A percentile compares a stretch with the other conserved stretches of the same genome.
phyloP scores from a whole-genome alignment of 2,113 vertebrate species.

The Alethe castanea region DNA sequence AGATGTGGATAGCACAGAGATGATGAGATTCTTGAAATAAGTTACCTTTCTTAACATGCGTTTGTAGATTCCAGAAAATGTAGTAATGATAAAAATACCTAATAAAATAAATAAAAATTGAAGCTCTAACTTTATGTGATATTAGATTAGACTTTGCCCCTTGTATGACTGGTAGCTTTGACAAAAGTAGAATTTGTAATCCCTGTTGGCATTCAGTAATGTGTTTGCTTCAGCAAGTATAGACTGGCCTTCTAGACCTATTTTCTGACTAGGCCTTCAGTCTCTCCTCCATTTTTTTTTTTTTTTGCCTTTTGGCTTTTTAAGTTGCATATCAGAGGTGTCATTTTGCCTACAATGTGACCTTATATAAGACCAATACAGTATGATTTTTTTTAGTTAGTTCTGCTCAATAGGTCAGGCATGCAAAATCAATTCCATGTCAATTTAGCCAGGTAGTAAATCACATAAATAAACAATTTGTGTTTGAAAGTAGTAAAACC shows the following conservation, averaged over 20 bases:
- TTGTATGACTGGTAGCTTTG: not conserved
- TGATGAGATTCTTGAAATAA: not conserved
- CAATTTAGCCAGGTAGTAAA: slow-evolving; percentile 5
- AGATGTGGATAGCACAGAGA: not conserved
- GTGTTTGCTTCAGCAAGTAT: not conserved
- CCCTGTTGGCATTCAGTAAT: not conserved
- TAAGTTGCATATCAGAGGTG: not conserved
- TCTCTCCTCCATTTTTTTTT: not conserved
- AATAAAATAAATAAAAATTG: not conserved
- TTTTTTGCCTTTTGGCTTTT: not conserved
- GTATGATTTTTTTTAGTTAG: not conserved
- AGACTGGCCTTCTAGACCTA: not conserved
- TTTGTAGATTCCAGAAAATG: not conserved
- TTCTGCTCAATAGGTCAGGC: not conserved
- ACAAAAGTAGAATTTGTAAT: not conserved
- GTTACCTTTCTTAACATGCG: not conserved
- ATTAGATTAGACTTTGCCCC: not conserved
- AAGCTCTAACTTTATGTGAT: not conserved
- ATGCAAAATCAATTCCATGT: not conserved
- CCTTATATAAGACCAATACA: not conserved
- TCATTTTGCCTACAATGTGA: not conserved
- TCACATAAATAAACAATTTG: slow-evolving; percentile 18
- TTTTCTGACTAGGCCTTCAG: not conserved
- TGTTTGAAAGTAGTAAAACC: not conserved
- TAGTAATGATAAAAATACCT: not conserved